A percentile compares a stretch with the other conserved stretches of the same genome.
Evolutionary conservation across 2,113 vertebrate species (phyloP).

Genomic region (Psammodynastes pulverulentus): DNA sequence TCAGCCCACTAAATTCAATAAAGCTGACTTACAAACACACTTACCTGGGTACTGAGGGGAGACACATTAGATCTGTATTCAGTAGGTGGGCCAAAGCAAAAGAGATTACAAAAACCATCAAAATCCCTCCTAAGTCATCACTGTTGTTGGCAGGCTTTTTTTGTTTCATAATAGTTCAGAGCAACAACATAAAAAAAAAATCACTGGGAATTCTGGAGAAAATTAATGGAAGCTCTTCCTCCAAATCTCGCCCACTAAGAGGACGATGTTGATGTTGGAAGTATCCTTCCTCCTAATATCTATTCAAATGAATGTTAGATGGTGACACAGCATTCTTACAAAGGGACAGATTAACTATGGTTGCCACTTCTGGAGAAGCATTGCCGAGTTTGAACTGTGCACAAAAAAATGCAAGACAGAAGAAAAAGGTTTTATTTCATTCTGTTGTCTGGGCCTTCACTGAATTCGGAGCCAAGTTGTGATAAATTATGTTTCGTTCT

Average conservation of each 20-base stretch:
- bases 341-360: neutral
- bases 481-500: neutral
- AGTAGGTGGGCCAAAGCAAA: neutral
- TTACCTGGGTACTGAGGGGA: neutral
- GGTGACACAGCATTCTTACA: neutral
- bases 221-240: neutral
- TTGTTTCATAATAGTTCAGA: neutral
- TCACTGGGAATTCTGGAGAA: neutral
- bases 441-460: neutral
- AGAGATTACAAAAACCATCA: neutral
- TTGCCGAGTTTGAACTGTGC: neutral
- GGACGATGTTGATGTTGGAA: neutral
- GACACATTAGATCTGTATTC: neutral
- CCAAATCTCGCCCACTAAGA: neutral
- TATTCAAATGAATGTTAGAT: neutral
- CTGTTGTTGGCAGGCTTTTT: neutral
- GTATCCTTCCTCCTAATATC: neutral
- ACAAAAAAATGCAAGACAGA: neutral
- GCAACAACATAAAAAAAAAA: neutral
- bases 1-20: neutral
- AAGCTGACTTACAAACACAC: neutral
- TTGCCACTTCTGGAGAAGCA: neutral
- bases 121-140: neutral
- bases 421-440: neutral
- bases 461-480: neutral